These are phyloP conservation scores for Melanaphis sacchari DNA, from an alignment of 1,140 invertebrate genomes.

Conservation along the genomic window DNA sequence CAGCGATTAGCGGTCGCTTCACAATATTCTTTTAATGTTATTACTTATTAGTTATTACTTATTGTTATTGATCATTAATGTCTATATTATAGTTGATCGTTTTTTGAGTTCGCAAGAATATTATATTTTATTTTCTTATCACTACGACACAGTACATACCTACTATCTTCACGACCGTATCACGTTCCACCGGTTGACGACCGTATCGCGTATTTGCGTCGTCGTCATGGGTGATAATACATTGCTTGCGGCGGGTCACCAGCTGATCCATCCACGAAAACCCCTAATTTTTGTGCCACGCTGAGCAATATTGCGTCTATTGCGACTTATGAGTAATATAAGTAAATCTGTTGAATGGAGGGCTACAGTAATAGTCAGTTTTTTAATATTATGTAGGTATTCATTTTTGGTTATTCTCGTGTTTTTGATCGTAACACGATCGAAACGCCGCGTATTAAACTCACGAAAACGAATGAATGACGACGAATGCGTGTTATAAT, in stretches of 20 bases:
- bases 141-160: neutral
- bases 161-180: conserved; percentile 8
- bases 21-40: neutral
- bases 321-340: neutral
- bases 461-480: neutral
- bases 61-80: too few species aligned
- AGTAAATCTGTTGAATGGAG: neutral
- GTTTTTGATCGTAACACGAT: neutral
- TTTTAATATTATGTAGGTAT: neutral
- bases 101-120: neutral
- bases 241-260: neutral
- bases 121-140: neutral
- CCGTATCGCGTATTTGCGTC: neutral
- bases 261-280: neutral
- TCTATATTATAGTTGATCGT: neutral
- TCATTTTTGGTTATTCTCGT: neutral
- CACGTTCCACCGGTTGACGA: neutral
- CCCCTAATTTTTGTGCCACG: neutral
- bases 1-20: neutral
- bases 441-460: neutral
- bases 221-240: neutral
- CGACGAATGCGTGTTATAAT: neutral
- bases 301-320: too few species aligned
- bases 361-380: neutral
- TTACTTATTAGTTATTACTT: too few species aligned